A percentile compares a stretch with the other conserved stretches of the same genome.
Conservation (phyloP, 1,140 invertebrate species). For the Bombus fervidus region DNA sequence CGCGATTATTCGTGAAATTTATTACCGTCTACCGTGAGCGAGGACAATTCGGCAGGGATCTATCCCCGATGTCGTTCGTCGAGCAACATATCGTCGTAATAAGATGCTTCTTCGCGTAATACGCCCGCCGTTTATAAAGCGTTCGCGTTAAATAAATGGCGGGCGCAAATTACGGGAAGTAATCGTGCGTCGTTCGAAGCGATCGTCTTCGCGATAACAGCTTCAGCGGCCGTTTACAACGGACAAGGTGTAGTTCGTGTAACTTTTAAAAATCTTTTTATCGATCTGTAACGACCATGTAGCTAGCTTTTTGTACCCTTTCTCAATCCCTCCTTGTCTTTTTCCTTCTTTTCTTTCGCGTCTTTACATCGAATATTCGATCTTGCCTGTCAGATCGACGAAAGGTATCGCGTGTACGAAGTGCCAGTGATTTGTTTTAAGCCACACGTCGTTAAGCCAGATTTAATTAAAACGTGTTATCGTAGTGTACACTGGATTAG, state of each 20-base stretch:
- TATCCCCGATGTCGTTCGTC: conserved; percentile 42
- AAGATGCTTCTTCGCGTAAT: conserved; percentile 27
- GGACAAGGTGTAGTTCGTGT: neutral
- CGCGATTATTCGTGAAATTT: conserved; percentile 38
- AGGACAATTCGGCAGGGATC: conserved; percentile 41
- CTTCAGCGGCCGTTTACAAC: neutral
- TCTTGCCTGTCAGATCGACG: neutral
- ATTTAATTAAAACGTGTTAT: neutral
- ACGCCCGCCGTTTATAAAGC: conserved; percentile 21
- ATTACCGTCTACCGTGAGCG: conserved; percentile 35
- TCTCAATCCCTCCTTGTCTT: neutral
- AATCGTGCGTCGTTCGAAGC: conserved; percentile 44
- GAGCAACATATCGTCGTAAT: conserved; percentile 43
- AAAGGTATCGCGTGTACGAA: neutral
- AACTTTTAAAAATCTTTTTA: neutral
- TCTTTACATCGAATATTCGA: neutral
- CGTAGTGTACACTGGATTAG: neutral
- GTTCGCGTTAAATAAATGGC: conserved; percentile 43
- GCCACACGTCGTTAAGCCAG: neutral
- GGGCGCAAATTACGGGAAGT: conserved; percentile 48
- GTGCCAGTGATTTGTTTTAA: fast-evolving
- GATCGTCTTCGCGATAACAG: neutral
- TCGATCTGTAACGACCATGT: conserved; percentile 11
- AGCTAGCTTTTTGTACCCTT: fast-evolving
- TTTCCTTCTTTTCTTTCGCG: fast-evolving